Evolutionary conservation across 2,113 vertebrate species (phyloP).

Genomic region (Peromyscus californicus): DNA sequence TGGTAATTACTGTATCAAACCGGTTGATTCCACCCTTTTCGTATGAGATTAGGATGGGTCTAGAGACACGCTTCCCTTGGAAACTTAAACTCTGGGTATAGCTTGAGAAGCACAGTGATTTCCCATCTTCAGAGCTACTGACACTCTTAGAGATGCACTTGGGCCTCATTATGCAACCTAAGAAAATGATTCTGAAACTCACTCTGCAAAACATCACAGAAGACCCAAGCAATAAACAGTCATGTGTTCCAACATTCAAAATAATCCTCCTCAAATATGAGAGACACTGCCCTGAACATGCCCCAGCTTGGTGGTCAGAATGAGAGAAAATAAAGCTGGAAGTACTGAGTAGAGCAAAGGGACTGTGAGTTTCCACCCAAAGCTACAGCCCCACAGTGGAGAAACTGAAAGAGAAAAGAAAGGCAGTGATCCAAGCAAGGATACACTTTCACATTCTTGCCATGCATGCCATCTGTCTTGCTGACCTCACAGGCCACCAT

Average conservation of each 20-base stretch:
- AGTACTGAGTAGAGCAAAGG: neutral
- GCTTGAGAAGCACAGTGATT: neutral
- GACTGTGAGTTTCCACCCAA: neutral
- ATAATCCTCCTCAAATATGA: neutral
- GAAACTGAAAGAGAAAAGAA: conserved; percentile 46
- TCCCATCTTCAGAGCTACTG: neutral
- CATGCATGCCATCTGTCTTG: conserved; percentile 53
- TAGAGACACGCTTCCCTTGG: neutral
- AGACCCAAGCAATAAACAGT: neutral
- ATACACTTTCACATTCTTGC: conserved; percentile 2
- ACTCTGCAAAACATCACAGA: conserved; percentile 40
- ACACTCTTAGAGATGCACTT: neutral
- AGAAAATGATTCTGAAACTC: conserved; percentile 46
- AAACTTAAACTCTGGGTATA: neutral
- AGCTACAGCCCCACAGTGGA: neutral
- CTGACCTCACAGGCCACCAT: conserved; percentile 51
- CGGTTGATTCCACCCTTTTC: neutral
- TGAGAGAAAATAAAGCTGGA: neutral
- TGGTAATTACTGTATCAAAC: neutral
- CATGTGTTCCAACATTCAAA: conserved; percentile 36
- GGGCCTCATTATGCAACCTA: neutral
- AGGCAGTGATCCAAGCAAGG: conserved; percentile 56
- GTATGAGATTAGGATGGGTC: neutral
- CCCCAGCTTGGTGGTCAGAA: neutral
- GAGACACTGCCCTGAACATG: neutral